These are phyloP conservation scores for Battus philenor DNA, from an alignment of 1,140 invertebrate genomes.

Conservation along the genomic window DNA sequence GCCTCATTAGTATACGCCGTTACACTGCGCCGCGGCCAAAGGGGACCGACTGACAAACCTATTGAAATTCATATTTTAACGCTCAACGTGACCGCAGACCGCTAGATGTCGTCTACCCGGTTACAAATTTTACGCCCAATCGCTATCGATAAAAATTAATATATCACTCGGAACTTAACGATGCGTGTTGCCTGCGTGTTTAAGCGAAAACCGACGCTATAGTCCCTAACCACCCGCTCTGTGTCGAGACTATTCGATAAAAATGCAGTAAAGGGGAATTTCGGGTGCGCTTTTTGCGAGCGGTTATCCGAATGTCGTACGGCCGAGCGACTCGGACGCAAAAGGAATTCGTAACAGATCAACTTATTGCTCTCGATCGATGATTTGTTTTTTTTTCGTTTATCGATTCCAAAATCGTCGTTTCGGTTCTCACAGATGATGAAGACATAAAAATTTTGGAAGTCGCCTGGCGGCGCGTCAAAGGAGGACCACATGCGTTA, in stretches of 20 bases:
- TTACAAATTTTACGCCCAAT: conserved; percentile 69
- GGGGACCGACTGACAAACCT: conserved; percentile 49
- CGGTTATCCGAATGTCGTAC: conserved; percentile 57
- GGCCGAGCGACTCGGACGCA: conserved; percentile 45
- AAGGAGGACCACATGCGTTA: conserved; percentile 63
- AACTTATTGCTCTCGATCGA: conserved; percentile 36
- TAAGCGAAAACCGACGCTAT: conserved; percentile 45
- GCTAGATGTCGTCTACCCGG: conserved; percentile 44
- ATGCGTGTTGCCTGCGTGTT: conserved; percentile 25
- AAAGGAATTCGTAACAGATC: conserved; percentile 57
- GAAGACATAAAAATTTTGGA: conserved; percentile 72
- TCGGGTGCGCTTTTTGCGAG: conserved; percentile 51
- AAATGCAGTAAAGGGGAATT: conserved; percentile 46
- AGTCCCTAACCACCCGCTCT: conserved; percentile 21
- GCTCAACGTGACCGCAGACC: conserved; percentile 53
- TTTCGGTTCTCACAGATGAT: conserved; percentile 60
- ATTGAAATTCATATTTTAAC: conserved; percentile 69
- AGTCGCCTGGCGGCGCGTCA: conserved; percentile 51
- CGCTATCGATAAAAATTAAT: conserved; percentile 66
- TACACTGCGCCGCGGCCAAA: conserved; percentile 41
- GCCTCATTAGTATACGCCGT: conserved; percentile 59
- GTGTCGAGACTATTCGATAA: conserved; percentile 50
- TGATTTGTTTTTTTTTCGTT: conserved; percentile 39
- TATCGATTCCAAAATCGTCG: conserved; percentile 41
- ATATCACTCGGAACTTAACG: conserved; percentile 44